phyloP scores from a whole-genome alignment of 1,140 invertebrate genomes.

The Augochlora pura region DNA sequence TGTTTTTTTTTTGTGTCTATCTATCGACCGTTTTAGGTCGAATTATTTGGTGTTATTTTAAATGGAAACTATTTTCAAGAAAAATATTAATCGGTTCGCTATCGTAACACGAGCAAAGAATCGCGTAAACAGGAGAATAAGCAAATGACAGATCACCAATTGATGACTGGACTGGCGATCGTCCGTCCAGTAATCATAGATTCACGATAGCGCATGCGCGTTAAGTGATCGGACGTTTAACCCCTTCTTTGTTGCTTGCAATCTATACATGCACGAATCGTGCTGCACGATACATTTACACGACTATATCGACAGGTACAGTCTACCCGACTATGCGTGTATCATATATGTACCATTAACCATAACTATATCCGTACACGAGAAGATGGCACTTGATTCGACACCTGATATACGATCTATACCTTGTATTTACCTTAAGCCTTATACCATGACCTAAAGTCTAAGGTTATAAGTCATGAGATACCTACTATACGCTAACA shows the following conservation, averaged over 20 bases:
- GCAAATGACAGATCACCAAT: constrained; percentile 54
- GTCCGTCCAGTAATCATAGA: constrained; percentile 21
- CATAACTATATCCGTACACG: no score
- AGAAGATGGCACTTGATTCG: no score
- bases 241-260: constrained; percentile 8
- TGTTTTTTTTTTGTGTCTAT: not conserved
- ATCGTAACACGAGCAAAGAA: not conserved
- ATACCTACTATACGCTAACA: no score
- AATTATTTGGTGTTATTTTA: not conserved
- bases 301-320: no score
- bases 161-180: constrained; percentile 58
- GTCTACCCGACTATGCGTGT: no score
- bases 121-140: not conserved
- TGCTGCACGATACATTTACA: no score
- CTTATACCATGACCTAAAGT: no score
- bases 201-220: constrained; percentile 30
- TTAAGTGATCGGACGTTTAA: constrained; percentile 28
- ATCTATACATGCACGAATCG: no score
- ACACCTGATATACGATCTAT: no score
- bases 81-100: not conserved
- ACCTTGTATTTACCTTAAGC: no score
- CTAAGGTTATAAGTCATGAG: no score
- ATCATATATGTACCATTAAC: no score
- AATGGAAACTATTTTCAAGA: not conserved
- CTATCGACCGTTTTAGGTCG: not conserved